Base-by-base conservation (phyloP, 1,140 invertebrate genomes). In the Harlomillsia oculata region DNA sequence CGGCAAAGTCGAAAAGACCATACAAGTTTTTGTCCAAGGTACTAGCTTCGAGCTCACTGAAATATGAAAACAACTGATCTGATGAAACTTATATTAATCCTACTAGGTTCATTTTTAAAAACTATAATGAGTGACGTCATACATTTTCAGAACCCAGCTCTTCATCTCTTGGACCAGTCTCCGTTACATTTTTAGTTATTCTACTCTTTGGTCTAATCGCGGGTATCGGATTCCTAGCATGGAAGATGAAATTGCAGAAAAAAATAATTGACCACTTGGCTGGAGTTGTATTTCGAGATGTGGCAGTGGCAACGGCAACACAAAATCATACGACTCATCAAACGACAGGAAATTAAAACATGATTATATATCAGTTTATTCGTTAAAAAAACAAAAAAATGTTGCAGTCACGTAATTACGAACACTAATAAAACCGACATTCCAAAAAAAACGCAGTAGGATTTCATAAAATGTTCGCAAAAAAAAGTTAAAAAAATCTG, bases 251-350 rank as follows among this genome's bases (percentile, higher is more conserved):
- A 18, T 30, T 62, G 21, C 60, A 62, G 36, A 57, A 57, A 26
- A 62, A 62, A 45, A 55, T 62, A 11, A 58, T 62, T 25, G 51
- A 57, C 30, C 60, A 58, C 46, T 53, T 62, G 30, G 46, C 60
- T 5, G 54, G 60, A 16, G 55, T 62, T 0, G 60, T 62, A 3
- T 62, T 62, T 37, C 8, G 60, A 18, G 60, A 62, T 40, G 51
- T 62, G 21, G 9, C 30, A 34, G n/a, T n/a, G n/a, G n/a, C n/a
- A n/a, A 50, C 30, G 2, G 28, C 48, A 1, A 18, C 29, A 2
- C 28, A 30, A 48, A 48, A 32, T 48, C 45, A 28, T 18, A 18
- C 6, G n/a, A 30, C 36, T 32, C 25, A 21, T 36, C 30, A 50
- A 23, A 50, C 32, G 16, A 36, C 48, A 0, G 48, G 11, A 18